Base-by-base conservation (phyloP, 2,113 vertebrate species). In the Trachemys scripta region DNA sequence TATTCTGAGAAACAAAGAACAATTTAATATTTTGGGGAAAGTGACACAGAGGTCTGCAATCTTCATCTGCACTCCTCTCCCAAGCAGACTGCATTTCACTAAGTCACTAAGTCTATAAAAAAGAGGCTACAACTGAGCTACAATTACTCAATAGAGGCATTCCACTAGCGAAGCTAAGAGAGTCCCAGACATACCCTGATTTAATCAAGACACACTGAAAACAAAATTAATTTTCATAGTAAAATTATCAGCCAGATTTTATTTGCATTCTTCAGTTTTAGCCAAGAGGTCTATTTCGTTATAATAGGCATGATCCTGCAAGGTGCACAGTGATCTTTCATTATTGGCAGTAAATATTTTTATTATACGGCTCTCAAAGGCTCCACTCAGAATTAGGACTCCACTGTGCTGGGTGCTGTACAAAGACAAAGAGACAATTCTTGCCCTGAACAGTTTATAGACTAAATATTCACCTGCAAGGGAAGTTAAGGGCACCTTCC, bases 391-490 rank as follows among this genome's bases (percentile, higher is more conserved):
- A 84, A 89, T 87, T 76, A 89, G 90, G 87, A 45, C 20, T n/a
- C 79, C 0, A 0, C 7, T 56, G 20, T 56, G 69, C 49, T 84
- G 75, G 0, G 4, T 78, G n/a, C 42, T 7, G 4, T 59, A 84
- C 9, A 81, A 62, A 80, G 10, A 22, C 16, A 27, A 78, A 78
- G n/a, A 38, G 53, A 75, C 20, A 53, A n/a, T n/a, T 47, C 76
- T 29, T 76, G 31, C 50, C 51, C 82, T 78, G 27, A 8, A 91
- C 82, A 4, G 50, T 80, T 91, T 87, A 45, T 45, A 35, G 31
- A 57, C 35, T n/a, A 57, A 87, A 87, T 49, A 35, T 29, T n/a
- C 38, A 87, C 35, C 29, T 14, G 16, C 20, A 35, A 45, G 53
- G 45, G 29, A 90, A 85, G 49, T 4, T 85, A 88, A 87, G 3